phyloP scores from a whole-genome alignment of 2,113 vertebrate genomes.

The Oryzias melastigma region DNA sequence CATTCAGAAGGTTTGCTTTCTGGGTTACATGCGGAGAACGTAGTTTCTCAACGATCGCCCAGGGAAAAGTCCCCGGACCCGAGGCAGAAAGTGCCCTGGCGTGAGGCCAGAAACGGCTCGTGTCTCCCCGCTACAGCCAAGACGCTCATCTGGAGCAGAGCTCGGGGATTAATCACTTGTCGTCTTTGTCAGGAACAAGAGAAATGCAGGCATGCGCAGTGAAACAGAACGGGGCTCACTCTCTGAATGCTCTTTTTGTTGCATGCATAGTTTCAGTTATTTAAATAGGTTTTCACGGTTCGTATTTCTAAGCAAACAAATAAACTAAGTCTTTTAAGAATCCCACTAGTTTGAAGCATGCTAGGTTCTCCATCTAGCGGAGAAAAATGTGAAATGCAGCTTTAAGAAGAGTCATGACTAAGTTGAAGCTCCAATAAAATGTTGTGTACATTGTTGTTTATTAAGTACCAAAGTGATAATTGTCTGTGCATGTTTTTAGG shows the following conservation, averaged over 20 bases:
- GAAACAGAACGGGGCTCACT: constrained; percentile 74
- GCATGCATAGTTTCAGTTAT: neutral
- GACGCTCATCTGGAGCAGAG: constrained; percentile 38
- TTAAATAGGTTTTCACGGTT: neutral
- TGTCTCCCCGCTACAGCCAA: fast-evolving
- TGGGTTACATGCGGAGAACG: constrained; percentile 54
- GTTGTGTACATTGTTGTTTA: too few relatives aligned
- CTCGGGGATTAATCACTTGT: constrained; percentile 7
- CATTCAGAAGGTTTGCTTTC: constrained; percentile 68
- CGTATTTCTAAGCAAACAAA: neutral
- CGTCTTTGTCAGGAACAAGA: constrained; percentile 42
- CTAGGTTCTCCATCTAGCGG: constrained; percentile 35
- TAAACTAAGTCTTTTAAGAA: neutral
- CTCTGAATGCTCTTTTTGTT: constrained; percentile 56
- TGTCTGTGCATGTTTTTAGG: too few relatives aligned
- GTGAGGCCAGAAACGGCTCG: neutral
- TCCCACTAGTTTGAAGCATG: neutral
- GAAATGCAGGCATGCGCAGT: constrained; percentile 50
- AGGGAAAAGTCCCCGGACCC: constrained; percentile 74
- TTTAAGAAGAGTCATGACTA: too few relatives aligned
- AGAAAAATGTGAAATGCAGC: neutral
- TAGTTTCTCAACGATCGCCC: constrained; percentile 14
- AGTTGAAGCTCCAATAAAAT: too few relatives aligned
- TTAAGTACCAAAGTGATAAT: too few relatives aligned
- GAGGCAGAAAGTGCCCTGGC: constrained; percentile 59